Evolutionary conservation across 2,888 invertebrate species (phyloP).

Genomic region (Oligia strigilis): DNA sequence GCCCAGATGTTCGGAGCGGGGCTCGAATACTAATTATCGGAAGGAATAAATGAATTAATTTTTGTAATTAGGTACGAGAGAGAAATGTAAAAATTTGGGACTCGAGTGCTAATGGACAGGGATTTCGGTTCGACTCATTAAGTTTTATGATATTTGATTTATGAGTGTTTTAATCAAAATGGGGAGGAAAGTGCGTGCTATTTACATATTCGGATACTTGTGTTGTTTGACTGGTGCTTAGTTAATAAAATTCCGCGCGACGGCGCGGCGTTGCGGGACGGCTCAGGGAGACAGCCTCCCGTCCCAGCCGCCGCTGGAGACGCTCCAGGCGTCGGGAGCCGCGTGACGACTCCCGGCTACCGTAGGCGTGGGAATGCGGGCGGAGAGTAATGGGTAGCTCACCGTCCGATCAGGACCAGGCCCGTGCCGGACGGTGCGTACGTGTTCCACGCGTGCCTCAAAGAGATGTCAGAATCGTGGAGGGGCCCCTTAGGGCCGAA

Average conservation of each 20-base stretch:
- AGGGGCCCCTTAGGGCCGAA: too few species aligned
- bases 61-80: constrained; percentile 74
- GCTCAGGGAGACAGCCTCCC: too few species aligned
- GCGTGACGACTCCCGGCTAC: too few species aligned
- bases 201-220: constrained; percentile 62
- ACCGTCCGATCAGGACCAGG: too few species aligned
- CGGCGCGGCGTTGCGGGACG: too few species aligned
- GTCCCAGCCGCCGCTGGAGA: too few species aligned
- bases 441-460: too few species aligned
- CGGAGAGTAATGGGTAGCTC: too few species aligned
- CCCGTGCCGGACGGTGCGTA: too few species aligned
- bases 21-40: constrained; percentile 85
- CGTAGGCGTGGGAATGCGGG: too few species aligned
- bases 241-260: neutral
- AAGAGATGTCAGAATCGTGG: too few species aligned
- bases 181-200: constrained; percentile 32
- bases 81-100: constrained; percentile 59
- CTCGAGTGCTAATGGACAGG: constrained; percentile 51
- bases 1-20: constrained; percentile 78
- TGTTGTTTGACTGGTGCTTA: constrained; percentile 26
- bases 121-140: constrained; percentile 61
- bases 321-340: too few species aligned
- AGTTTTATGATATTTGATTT: constrained; percentile 68
- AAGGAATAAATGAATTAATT: constrained; percentile 82
- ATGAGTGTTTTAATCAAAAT: constrained; percentile 63